These are phyloP conservation scores for Chaenodraco wilsoni DNA, from an alignment of 2,797 vertebrate genomes.

Conservation along the genomic window DNA sequence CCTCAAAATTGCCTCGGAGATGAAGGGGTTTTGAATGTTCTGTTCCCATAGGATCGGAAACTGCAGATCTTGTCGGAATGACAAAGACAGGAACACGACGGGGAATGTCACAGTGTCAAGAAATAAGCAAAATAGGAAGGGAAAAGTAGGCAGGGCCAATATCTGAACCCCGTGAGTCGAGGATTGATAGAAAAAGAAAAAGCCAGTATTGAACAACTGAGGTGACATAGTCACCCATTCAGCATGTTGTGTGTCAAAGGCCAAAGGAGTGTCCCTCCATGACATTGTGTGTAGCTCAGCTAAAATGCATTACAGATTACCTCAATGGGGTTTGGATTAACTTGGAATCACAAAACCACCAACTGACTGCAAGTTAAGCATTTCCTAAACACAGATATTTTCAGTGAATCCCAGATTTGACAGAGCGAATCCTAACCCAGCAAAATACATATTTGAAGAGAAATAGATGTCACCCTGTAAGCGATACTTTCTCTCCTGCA, in stretches of 20 bases:
- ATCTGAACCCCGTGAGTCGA: slow-evolving; percentile 38
- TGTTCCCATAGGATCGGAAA: slow-evolving; percentile 60
- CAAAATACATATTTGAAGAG: slow-evolving; percentile 36
- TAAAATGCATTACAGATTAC: slow-evolving; percentile 51
- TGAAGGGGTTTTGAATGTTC: slow-evolving; percentile 79
- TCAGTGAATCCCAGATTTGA: slow-evolving; percentile 15
- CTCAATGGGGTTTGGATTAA: slow-evolving; percentile 38
- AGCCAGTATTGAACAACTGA: slow-evolving; percentile 44
- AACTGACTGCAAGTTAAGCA: slow-evolving; percentile 45
- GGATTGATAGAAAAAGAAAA: slow-evolving; percentile 47
- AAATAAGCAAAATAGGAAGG: slow-evolving; percentile 54
- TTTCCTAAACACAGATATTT: slow-evolving; percentile 38
- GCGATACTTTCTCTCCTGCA: slow-evolving; percentile 2
- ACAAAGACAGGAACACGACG: slow-evolving; percentile 36
- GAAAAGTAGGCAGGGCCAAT: slow-evolving; percentile 39
- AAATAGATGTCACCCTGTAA: slow-evolving; percentile 39
- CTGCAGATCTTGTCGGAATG: slow-evolving; percentile 62
- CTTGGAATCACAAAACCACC: slow-evolving; percentile 47
- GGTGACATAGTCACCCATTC: slow-evolving; percentile 55
- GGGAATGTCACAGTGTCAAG: slow-evolving; percentile 53
- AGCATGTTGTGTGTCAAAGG: slow-evolving; percentile 64
- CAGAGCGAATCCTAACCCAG: slow-evolving; percentile 45
- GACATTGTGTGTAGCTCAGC: slow-evolving; percentile 60
- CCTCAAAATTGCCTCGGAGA: slow-evolving; percentile 77
- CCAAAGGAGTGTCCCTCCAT: slow-evolving; percentile 40